Evolutionary conservation across 2,888 invertebrate genomes (phyloP).

Genomic region (Argyresthia goedartella): DNA sequence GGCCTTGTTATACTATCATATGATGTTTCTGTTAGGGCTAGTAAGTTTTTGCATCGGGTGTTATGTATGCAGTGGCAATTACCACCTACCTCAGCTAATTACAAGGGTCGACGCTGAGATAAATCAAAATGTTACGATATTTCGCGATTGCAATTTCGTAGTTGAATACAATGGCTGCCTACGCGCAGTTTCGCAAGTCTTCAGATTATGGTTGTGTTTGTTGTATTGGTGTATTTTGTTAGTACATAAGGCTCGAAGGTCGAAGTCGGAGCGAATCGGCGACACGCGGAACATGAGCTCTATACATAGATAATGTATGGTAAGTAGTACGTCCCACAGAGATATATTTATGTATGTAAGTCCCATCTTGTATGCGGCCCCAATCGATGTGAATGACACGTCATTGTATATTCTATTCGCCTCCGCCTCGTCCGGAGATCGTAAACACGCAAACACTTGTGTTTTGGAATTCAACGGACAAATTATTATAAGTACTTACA

Average conservation of each 20-base stretch:
- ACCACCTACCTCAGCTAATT: not conserved
- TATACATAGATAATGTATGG: constrained; percentile 58
- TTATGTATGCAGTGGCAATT: not conserved
- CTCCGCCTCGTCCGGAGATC: constrained; percentile 51
- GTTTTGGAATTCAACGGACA: constrained; percentile 45
- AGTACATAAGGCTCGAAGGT: constrained; percentile 12
- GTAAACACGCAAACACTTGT: constrained; percentile 60
- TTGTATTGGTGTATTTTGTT: no score
- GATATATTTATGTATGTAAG: constrained; percentile 17
- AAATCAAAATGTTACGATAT: not conserved
- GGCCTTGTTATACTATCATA: constrained; percentile 8
- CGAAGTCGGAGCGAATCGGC: constrained; percentile 30
- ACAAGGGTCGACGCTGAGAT: not conserved
- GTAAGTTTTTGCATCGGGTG: not conserved
- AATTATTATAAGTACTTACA: constrained; percentile 23
- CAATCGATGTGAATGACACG: constrained; percentile 64
- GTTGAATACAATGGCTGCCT: not conserved
- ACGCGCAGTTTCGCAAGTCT: constrained; percentile 16
- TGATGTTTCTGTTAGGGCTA: not conserved
- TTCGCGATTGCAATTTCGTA: not conserved
- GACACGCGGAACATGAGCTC: constrained; percentile 39
- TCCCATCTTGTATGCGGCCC: constrained; percentile 58
- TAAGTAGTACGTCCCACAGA: constrained; percentile 5
- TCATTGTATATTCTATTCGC: constrained; percentile 65
- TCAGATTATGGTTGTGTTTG: constrained; percentile 6